A percentile compares a stretch with the other conserved stretches of the same genome.
These are phyloP conservation scores for Pegoplata infirma DNA, from an alignment of 2,888 invertebrate genomes.

Conservation along the genomic window DNA sequence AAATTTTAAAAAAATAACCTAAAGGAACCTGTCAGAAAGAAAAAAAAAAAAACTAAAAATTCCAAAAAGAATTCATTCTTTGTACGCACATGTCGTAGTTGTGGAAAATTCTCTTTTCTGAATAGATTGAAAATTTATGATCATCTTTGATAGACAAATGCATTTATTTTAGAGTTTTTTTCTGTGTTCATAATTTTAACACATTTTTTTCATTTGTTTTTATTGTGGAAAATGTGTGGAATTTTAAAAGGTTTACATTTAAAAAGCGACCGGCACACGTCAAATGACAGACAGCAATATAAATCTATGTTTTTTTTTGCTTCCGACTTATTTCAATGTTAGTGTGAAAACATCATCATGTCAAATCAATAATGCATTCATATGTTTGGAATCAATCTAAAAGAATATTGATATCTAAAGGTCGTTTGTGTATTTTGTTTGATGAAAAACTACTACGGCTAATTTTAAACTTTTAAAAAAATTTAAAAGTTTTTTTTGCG, in stretches of 20 bases:
- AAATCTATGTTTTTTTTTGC: constrained; percentile 35
- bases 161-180: constrained; percentile 48
- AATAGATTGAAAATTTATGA: constrained; percentile 54
- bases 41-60: too few species aligned
- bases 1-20: too few species aligned
- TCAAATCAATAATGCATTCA: constrained; percentile 36
- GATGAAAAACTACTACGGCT: too few species aligned
- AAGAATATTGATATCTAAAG: constrained; percentile 30
- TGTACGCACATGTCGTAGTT: neutral
- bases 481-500: too few species aligned
- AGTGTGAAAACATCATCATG: constrained; percentile 23
- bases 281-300: constrained; percentile 46
- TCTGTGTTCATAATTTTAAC: constrained; percentile 47
- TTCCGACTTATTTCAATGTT: constrained; percentile 35
- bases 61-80: neutral
- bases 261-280: constrained; percentile 61
- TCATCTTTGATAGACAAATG: constrained; percentile 57
- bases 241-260: constrained; percentile 74
- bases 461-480: too few species aligned
- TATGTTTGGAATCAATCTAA: constrained; percentile 33
- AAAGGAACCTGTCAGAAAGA: too few species aligned
- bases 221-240: constrained; percentile 69
- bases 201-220: constrained; percentile 38
- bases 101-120: constrained; percentile 4
- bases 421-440: too few species aligned